A percentile compares a stretch with the other conserved stretches of the same genome.
These are phyloP conservation scores for Microplitis mediator DNA, from an alignment of 1,140 invertebrate species.

Conservation along the genomic window DNA sequence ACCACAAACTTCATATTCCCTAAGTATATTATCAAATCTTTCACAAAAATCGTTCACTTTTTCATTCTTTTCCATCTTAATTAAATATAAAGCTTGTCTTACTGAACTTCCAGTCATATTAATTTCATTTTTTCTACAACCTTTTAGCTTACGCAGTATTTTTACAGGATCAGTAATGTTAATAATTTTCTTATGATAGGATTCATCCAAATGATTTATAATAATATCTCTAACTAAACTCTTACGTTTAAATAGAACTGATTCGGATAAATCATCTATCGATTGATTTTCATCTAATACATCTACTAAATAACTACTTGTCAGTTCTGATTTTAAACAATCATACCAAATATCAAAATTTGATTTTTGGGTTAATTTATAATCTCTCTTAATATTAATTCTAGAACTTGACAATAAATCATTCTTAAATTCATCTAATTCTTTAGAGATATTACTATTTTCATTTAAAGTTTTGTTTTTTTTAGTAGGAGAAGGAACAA, in stretches of 20 bases:
- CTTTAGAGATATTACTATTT: neutral
- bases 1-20: slow-evolving; percentile 35
- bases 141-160: slow-evolving; percentile 32
- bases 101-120: slow-evolving; percentile 34
- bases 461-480: slow-evolving; percentile 15
- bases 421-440: neutral
- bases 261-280: slow-evolving; percentile 26
- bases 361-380: slow-evolving; percentile 33
- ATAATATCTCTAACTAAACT: slow-evolving; percentile 36
- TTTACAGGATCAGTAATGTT: slow-evolving; percentile 30
- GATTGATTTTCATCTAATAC: slow-evolving; percentile 31
- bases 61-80: slow-evolving; percentile 35
- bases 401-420: neutral
- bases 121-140: slow-evolving; percentile 29
- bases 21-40: slow-evolving; percentile 35
- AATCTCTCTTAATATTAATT: slow-evolving; percentile 33
- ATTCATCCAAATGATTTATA: slow-evolving; percentile 37
- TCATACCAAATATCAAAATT: slow-evolving; percentile 41
- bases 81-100: slow-evolving; percentile 30
- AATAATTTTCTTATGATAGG: slow-evolving; percentile 38
- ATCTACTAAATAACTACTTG: slow-evolving; percentile 35
- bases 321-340: slow-evolving; percentile 37
- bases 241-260: slow-evolving; percentile 23
- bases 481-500: neutral
- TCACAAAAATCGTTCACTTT: slow-evolving; percentile 34